phyloP scores from a whole-genome alignment of 2,888 invertebrate genomes.

The Antheraea yamamai region DNA sequence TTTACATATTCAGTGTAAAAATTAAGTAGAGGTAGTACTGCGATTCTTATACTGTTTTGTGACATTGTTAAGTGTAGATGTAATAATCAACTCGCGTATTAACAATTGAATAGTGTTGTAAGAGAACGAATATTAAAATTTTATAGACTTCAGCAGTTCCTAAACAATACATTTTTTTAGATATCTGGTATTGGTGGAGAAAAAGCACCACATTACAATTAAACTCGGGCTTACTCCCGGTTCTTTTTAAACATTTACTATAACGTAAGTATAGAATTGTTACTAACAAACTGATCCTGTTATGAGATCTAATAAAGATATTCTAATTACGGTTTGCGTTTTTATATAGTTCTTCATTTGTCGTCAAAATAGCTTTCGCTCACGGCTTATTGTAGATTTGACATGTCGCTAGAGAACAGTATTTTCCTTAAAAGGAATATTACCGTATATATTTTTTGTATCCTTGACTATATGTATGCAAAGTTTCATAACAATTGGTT shows the following conservation, averaged over 20 bases:
- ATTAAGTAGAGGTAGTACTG: not conserved
- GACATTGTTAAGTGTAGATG: not conserved
- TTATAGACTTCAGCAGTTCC: slow-evolving; percentile 1
- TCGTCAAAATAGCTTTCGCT: too few relatives aligned
- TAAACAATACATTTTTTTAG: not conserved
- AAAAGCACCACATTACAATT: not conserved
- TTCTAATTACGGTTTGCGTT: slow-evolving; percentile 5
- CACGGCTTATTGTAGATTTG: too few relatives aligned
- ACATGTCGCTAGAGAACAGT: too few relatives aligned
- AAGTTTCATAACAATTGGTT: too few relatives aligned
- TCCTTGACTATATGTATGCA: too few relatives aligned
- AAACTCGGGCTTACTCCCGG: not conserved
- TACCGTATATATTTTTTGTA: too few relatives aligned
- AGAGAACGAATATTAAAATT: not conserved
- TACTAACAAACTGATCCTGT: not conserved
- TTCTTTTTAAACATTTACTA: slow-evolving; percentile 4
- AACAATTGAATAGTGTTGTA: not conserved
- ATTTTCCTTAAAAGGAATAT: too few relatives aligned
- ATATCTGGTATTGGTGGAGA: not conserved
- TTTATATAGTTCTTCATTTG: not conserved
- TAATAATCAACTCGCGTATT: not conserved
- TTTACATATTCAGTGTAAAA: not conserved
- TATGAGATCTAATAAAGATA: slow-evolving; percentile 12
- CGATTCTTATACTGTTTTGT: not conserved
- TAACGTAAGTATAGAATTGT: not conserved